These are phyloP conservation scores for Catocala sponsa DNA, from an alignment of 2,888 invertebrate species.

Conservation along the genomic window DNA sequence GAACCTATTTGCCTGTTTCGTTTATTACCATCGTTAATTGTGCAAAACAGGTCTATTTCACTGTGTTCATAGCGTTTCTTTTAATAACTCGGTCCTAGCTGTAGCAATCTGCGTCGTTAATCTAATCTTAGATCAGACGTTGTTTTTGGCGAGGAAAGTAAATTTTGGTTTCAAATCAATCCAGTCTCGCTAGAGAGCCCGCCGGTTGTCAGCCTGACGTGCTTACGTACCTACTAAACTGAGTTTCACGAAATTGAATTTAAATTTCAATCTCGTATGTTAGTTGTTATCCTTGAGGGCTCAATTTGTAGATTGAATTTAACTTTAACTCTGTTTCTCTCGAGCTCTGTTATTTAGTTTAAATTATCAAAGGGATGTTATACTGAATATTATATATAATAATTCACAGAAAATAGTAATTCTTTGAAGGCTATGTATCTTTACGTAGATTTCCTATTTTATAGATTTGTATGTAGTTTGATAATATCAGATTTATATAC, in stretches of 20 bases:
- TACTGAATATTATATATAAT: no score
- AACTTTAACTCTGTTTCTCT: not conserved
- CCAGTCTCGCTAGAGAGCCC: conserved; percentile 36
- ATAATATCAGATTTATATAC: no score
- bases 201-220: conserved; percentile 35
- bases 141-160: conserved; percentile 63
- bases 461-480: no score
- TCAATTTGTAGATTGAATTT: conserved; percentile 4
- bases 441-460: no score
- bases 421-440: no score
- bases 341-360: no score
- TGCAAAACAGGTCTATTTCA: conserved; percentile 48
- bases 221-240: conserved; percentile 22
- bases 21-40: conserved; percentile 49
- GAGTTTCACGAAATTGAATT: conserved; percentile 29
- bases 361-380: no score
- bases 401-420: no score
- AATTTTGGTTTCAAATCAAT: conserved; percentile 58
- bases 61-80: conserved; percentile 37
- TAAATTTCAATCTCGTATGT: conserved; percentile 24
- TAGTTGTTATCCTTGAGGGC: conserved; percentile 3
- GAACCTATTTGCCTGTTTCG: conserved; percentile 37
- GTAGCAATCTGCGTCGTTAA: conserved; percentile 47
- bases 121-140: conserved; percentile 66
- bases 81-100: conserved; percentile 31